Evolutionary conservation across 2,113 vertebrate genomes (phyloP).

Genomic region (Cervus canadensis): DNA sequence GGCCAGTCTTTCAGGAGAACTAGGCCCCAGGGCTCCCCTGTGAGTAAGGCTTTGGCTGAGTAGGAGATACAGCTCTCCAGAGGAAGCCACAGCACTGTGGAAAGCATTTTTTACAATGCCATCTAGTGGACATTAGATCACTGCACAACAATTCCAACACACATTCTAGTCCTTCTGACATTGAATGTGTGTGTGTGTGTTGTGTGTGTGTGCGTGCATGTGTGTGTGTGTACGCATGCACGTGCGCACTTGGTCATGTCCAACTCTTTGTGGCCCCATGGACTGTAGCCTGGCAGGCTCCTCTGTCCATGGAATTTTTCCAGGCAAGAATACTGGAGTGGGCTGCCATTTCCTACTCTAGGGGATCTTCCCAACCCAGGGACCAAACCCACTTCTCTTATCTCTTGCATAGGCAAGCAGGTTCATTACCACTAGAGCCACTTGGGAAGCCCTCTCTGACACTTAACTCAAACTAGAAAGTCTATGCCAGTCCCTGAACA

Average conservation of each 20-base stretch:
- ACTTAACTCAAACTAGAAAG: not conserved
- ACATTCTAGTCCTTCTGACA: not conserved
- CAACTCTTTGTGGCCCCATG: not conserved
- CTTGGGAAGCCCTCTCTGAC: not conserved
- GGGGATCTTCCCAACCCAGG: not conserved
- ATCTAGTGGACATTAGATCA: conserved; percentile 71
- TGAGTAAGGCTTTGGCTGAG: conserved; percentile 14
- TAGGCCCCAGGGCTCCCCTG: not conserved
- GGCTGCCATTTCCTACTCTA: not conserved
- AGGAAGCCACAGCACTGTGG: not conserved
- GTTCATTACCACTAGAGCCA: not conserved
- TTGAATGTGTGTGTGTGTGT: not conserved
- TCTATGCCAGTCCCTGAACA: not conserved
- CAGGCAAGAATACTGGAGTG: not conserved
- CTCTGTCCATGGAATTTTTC: not conserved
- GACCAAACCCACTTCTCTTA: not conserved
- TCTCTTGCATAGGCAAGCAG: not conserved
- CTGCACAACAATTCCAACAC: not conserved
- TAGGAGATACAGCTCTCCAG: not conserved
- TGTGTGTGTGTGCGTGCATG: no score
- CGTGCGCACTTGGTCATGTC: accelerated
- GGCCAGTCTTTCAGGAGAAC: not conserved
- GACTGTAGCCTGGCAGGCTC: not conserved
- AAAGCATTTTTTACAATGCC: conserved; percentile 58
- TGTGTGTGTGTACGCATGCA: accelerated